A percentile compares a stretch with the other conserved stretches of the same genome.
Conservation (phyloP, 2,113 vertebrate genomes). For the Bothrops jararaca region DNA sequence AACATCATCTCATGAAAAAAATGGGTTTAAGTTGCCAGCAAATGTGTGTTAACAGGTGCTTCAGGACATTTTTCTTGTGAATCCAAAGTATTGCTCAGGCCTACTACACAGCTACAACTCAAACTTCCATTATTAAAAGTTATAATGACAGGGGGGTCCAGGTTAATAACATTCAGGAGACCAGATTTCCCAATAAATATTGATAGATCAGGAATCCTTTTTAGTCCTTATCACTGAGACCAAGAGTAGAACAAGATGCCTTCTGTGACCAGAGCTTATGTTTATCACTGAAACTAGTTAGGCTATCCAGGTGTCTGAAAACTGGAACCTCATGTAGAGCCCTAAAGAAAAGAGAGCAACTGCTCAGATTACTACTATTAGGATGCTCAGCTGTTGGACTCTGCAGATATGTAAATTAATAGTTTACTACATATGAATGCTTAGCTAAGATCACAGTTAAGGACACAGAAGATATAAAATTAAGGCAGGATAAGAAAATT, state of each 20-base stretch:
- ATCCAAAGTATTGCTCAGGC: too few relatives aligned
- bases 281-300: not conserved
- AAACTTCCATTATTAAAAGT: too few relatives aligned
- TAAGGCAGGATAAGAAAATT: not conserved
- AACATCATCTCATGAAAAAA: too few relatives aligned
- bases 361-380: not conserved
- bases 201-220: too few relatives aligned
- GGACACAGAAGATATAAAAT: not conserved
- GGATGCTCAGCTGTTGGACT: not conserved
- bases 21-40: too few relatives aligned
- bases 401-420: not conserved
- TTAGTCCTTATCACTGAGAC: not conserved
- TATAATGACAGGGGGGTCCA: too few relatives aligned
- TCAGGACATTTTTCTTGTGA: too few relatives aligned
- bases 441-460: not conserved
- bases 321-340: not conserved
- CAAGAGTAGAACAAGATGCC: not conserved
- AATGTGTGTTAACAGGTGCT: too few relatives aligned
- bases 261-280: not conserved
- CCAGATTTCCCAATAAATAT: too few relatives aligned
- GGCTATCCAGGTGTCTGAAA: not conserved
- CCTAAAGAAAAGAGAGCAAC: not conserved
- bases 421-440: not conserved
- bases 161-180: too few relatives aligned
- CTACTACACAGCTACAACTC: too few relatives aligned